Evolutionary conservation across 2,113 vertebrate genomes (phyloP), one percentile per base, ranked within the genome.

Genomic region (Anthoscopus minutus): DNA sequence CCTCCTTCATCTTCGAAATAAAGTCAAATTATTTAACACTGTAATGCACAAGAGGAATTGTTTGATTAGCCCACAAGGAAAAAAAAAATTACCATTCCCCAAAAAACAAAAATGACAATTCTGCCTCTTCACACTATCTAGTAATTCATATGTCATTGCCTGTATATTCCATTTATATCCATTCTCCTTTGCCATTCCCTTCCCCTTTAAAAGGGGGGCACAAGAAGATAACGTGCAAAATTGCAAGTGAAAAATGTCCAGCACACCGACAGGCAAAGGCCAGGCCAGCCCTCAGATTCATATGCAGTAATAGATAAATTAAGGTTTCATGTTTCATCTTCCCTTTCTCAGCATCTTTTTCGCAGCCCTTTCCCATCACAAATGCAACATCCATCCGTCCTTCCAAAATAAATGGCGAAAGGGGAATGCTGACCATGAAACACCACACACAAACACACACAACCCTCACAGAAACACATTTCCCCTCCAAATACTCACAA

Each of bases 191-290:
- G 70, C 80, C 72, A 72, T 94, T 94, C 77, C 87, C 64, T 93
- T 90, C 85, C 73, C 93, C 86, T 89, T 94, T 95, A 95, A 96
- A 92, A 96, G 90, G 88, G 81, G 84, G 91, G 69, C 89, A 96
- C 38, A n/a, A 71, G 92, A 78, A 95, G 94, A 94, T 94, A 97
- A 97, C 93, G 94, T 97, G 97, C 97, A 93, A 88, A 97, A 86
- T 64, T 54, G 35, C 93, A 92, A 94, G 72, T 62, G 95, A 96
- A 96, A 97, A 97, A 97, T 95, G 96, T 97, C 97, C 79, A 86
- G 87, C 94, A 79, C 89, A 89, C 91, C 23, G 54, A 76, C 35
- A 54, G 78, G 97, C 93, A 73, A 65, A 95, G 88, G 81, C 84
- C 80, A 96, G 88, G 94, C 96, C 86, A 96, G 97, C 96, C 96